A percentile compares a stretch with the other conserved stretches of the same genome.
Conservation (phyloP, 1,140 invertebrate genomes). For the Araneus ventricosus region DNA sequence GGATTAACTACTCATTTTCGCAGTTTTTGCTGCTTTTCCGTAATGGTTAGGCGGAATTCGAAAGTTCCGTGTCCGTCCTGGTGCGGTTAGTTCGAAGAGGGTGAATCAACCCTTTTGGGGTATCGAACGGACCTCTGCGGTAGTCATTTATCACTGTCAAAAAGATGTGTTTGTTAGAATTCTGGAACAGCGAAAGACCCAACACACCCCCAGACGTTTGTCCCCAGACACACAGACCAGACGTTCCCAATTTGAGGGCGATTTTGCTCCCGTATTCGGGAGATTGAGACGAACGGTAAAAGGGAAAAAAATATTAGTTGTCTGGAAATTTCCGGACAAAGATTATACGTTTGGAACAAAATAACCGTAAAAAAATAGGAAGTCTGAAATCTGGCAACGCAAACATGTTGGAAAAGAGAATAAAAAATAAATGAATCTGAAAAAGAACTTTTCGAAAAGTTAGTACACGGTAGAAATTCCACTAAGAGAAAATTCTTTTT, state of each 20-base stretch:
- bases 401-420: background rate
- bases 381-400: conserved; percentile 1
- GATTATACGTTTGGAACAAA: conserved; percentile 54
- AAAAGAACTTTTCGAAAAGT: background rate
- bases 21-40: background rate
- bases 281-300: conserved; percentile 20
- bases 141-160: conserved; percentile 69
- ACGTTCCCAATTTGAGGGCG: conserved; percentile 42
- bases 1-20: background rate
- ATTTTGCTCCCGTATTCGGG: conserved; percentile 18
- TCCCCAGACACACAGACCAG: conserved; percentile 55
- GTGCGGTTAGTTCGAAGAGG: background rate
- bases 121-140: conserved; percentile 63
- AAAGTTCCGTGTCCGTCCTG: background rate
- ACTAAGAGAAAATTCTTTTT: conserved; percentile 11
- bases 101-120: background rate
- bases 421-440: background rate
- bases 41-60: background rate
- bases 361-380: conserved; percentile 39
- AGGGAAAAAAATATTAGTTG: background rate
- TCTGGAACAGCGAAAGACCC: conserved; percentile 1
- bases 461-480: background rate
- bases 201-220: conserved; percentile 4
- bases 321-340: conserved; percentile 61
- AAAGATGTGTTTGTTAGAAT: conserved; percentile 64